Conservation (phyloP, 2,113 vertebrate species). For the Nycticebus coucang region DNA sequence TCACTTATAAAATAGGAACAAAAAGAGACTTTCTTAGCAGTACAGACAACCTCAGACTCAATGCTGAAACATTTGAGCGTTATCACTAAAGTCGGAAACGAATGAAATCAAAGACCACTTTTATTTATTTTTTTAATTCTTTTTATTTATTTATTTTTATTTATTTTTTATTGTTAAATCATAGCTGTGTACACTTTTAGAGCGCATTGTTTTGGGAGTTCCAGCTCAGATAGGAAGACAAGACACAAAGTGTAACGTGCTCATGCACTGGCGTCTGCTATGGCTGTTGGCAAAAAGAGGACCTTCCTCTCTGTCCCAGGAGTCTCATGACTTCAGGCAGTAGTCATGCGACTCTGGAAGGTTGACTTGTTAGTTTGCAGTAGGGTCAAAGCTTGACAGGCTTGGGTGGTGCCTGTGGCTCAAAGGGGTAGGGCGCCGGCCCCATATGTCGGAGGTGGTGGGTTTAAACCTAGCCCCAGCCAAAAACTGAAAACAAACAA, state of each 20-base stretch:
- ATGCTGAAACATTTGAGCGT: neutral
- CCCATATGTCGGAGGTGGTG: no score
- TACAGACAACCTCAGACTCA: neutral
- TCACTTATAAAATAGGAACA: neutral
- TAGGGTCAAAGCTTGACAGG: neutral
- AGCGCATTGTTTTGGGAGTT: neutral
- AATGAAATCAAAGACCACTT: neutral
- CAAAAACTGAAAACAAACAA: no score
- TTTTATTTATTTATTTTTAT: no score
- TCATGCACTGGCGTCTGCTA: fast-evolving
- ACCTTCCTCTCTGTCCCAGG: neutral
- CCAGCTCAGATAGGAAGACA: neutral
- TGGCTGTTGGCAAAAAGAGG: no score
- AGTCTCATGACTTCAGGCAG: neutral
- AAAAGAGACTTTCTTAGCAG: neutral
- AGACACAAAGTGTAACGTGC: neutral
- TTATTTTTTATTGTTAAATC: no score
- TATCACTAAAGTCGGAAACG: neutral
- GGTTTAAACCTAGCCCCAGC: no score
- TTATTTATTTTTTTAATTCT: no score
- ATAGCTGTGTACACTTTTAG: no score
- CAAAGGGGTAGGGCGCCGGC: no score
- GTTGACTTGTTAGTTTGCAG: no score
- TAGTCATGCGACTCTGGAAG: neutral
- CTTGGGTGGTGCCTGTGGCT: no score